These are phyloP conservation scores for Maniola hyperantus DNA, from an alignment of 2,888 invertebrate species.

Conservation along the genomic window DNA sequence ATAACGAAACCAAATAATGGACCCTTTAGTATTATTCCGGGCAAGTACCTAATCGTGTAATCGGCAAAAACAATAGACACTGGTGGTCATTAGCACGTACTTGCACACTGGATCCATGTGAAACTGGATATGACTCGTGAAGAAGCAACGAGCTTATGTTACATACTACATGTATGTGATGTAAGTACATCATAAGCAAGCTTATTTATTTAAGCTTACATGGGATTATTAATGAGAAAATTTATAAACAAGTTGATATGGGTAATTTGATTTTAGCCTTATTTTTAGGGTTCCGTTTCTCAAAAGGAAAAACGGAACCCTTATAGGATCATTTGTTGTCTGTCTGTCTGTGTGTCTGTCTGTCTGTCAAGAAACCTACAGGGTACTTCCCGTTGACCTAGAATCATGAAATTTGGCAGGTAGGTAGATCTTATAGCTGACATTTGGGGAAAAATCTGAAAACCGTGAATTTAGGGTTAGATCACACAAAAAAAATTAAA, in stretches of 20 bases:
- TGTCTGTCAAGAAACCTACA: too few species aligned
- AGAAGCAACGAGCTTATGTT: background rate
- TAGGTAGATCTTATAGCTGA: too few species aligned
- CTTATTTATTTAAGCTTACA: constrained; percentile 2
- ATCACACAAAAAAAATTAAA: too few species aligned
- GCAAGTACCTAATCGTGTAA: constrained; percentile 66
- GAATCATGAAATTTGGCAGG: too few species aligned
- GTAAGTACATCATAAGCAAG: background rate
- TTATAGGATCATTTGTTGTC: too few species aligned
- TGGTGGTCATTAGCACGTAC: constrained; percentile 61
- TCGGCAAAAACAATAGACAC: constrained; percentile 71
- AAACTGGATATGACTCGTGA: constrained; percentile 48
- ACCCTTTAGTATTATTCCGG: constrained; percentile 68
- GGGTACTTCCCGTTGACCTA: too few species aligned
- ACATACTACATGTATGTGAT: background rate
- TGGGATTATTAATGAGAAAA: background rate
- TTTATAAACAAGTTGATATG: background rate
- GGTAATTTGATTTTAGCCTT: background rate
- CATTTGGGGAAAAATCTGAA: too few species aligned
- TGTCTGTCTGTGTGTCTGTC: too few species aligned
- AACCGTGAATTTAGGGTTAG: too few species aligned
- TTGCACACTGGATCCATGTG: constrained; percentile 29
- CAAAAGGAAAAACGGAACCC: too few species aligned
- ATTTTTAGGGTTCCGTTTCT: too few species aligned
- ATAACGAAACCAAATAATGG: constrained; percentile 49